Base-by-base conservation (phyloP, 1,140 invertebrate species). In the Antheraea mylitta region DNA sequence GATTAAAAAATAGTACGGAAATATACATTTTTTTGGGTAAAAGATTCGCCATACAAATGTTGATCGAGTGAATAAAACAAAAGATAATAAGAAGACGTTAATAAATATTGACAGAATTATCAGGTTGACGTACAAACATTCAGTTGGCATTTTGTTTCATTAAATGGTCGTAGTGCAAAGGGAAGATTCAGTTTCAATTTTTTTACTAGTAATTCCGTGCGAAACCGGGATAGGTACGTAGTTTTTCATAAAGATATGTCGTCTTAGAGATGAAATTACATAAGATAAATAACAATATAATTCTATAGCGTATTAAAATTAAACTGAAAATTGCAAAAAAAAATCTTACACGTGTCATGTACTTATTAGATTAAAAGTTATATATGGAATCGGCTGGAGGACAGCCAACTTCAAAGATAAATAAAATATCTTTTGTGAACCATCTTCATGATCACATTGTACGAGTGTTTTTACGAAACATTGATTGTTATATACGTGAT, bases 371-470 rank as follows among this genome's bases (percentile, higher is more conserved):
- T 81, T 78, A 81, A 74, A 76, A 76, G 72, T 78, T 82, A 85
- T 78, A 80, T 78, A 81, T 72, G 77, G 76, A 75, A 80, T 66
- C 64, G 64, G 59, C 76, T 89, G 85, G 87, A 87, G 18, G 63
- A 68, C 67, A n/a, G 83, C 86, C 86, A 89, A 83, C 67, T 73
- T 71, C 72, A 73, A 77, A 78, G 71, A 66, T 72, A 80, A 80
- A 83, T 78, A 78, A 76, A 76, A 71, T 79, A 72, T 71, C 68
- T 65, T 65, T 64, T 65, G 38, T 65, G 19, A 18, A 65, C 3
- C 42, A 22, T 48, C 38, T 65, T 65, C n/a, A 42, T 18, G 37
- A 65, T 65, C 64, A 65, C 18, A 42, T n/a, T 38, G 48, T 48
- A 45, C 8, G 10, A 65, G 19, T 45, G 18, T 18, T 48, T 65